These are phyloP conservation scores for Marcusenius ussheri DNA, from an alignment of 2,113 vertebrate species.

Conservation along the genomic window DNA sequence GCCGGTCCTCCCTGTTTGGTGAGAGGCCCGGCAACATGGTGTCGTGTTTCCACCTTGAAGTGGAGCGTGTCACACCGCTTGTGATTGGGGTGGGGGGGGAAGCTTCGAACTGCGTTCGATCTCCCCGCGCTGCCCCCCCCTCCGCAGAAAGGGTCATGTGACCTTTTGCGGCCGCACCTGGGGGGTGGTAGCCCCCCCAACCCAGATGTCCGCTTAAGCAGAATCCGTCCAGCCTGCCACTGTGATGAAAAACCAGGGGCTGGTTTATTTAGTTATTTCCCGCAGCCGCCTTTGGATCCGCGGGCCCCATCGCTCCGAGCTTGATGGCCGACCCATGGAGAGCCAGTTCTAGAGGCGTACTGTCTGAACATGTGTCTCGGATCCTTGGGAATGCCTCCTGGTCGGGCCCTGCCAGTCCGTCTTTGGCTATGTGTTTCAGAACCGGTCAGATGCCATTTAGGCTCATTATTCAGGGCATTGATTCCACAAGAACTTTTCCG, in stretches of 20 bases:
- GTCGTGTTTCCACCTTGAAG: background rate
- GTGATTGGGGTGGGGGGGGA: background rate
- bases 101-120: background rate
- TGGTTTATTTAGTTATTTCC: conserved; percentile 36
- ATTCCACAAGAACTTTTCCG: background rate
- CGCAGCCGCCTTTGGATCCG: background rate
- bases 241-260: conserved; percentile 45
- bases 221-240: conserved; percentile 29
- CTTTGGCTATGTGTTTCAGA: background rate
- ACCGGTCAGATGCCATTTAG: background rate
- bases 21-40: background rate
- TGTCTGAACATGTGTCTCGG: background rate
- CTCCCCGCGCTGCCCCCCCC: too few relatives aligned
- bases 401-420: background rate
- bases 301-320: background rate
- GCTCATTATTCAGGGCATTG: background rate
- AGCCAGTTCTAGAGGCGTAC: background rate
- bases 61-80: background rate
- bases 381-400: background rate
- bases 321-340: background rate
- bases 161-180: background rate
- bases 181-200: background rate
- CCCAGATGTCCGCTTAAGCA: background rate
- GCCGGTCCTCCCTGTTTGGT: background rate
- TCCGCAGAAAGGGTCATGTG: background rate